A percentile compares a stretch with the other conserved stretches of the same genome.
phyloP scores from a whole-genome alignment of 2,797 vertebrate genomes.

The Apogon hyalosoma region DNA sequence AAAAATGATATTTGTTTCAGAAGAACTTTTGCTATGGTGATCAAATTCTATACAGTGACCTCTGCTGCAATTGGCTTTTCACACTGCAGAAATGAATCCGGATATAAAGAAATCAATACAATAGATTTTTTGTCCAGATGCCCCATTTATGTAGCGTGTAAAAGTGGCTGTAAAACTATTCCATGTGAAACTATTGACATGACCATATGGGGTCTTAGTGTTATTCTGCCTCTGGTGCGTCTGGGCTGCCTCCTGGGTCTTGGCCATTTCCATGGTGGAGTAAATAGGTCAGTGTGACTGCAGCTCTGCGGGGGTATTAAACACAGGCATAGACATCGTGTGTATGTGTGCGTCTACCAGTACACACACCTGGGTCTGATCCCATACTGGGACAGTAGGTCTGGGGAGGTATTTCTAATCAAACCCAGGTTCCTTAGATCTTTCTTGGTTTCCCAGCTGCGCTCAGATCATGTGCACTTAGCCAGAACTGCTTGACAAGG shows the following conservation, averaged over 20 bases:
- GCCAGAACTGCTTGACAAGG: slow-evolving; percentile 61
- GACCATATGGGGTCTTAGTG: slow-evolving; percentile 36
- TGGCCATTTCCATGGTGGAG: slow-evolving; percentile 55
- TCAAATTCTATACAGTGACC: slow-evolving; percentile 38
- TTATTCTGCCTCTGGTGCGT: slow-evolving; percentile 54
- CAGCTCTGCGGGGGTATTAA: slow-evolving; percentile 54
- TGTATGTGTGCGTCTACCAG: slow-evolving; percentile 5
- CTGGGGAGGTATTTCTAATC: slow-evolving; percentile 75
- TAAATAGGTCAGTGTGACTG: slow-evolving; percentile 78
- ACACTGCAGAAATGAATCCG: slow-evolving; percentile 47
- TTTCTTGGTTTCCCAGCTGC: slow-evolving; percentile 62
- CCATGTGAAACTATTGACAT: slow-evolving; percentile 64
- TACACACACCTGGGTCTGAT: slow-evolving; percentile 73
- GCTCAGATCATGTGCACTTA: slow-evolving; percentile 66
- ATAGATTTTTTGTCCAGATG: slow-evolving; percentile 58
- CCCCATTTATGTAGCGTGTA: slow-evolving; percentile 44
- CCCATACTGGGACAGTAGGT: slow-evolving; percentile 63
- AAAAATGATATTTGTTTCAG: slow-evolving; percentile 19
- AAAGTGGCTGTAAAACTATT: slow-evolving; percentile 59
- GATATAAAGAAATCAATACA: slow-evolving; percentile 62
- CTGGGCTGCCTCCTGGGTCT: slow-evolving; percentile 53
- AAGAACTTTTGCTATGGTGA: slow-evolving; percentile 32
- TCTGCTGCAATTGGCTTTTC: slow-evolving; percentile 39
- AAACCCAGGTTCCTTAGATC: slow-evolving; percentile 72
- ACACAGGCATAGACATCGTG: slow-evolving; percentile 45